Evolutionary conservation across 2,113 vertebrate species (phyloP).

Genomic region (Procavia capensis): DNA sequence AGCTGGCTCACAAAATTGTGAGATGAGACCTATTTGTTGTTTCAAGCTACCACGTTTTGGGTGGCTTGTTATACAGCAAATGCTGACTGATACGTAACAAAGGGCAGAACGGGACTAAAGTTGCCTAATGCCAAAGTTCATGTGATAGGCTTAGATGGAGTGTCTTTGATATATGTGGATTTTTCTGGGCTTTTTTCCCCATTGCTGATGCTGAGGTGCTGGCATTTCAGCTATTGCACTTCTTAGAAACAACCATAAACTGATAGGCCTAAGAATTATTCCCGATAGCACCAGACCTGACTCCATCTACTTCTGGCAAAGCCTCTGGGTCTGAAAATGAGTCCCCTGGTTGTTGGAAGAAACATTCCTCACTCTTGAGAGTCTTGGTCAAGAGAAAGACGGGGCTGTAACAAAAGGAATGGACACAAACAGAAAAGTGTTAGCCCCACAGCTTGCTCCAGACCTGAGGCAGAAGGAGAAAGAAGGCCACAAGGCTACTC

Average conservation of each 20-base stretch:
- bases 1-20: not conserved
- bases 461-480: not conserved
- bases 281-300: not conserved
- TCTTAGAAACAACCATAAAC: not conserved
- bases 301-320: not conserved
- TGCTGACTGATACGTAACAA: too few relatives aligned
- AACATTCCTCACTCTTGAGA: not conserved
- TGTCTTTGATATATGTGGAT: not conserved
- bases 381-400: not conserved
- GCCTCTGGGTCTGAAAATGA: not conserved
- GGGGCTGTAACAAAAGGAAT: not conserved
- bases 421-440: not conserved
- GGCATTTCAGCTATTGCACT: fast-evolving
- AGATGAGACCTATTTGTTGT: not conserved
- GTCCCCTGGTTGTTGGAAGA: not conserved
- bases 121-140: not conserved
- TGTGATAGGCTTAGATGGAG: not conserved
- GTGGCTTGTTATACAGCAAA: too few relatives aligned
- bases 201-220: not conserved
- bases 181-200: not conserved
- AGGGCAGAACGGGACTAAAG: not conserved
- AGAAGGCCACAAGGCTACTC: too few relatives aligned
- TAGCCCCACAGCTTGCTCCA: not conserved
- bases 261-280: not conserved
- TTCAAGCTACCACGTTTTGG: not conserved